Evolutionary conservation across 2,888 invertebrate species (phyloP), one percentile per base, ranked within the genome.

Genomic region (Limnephilus auricula): DNA sequence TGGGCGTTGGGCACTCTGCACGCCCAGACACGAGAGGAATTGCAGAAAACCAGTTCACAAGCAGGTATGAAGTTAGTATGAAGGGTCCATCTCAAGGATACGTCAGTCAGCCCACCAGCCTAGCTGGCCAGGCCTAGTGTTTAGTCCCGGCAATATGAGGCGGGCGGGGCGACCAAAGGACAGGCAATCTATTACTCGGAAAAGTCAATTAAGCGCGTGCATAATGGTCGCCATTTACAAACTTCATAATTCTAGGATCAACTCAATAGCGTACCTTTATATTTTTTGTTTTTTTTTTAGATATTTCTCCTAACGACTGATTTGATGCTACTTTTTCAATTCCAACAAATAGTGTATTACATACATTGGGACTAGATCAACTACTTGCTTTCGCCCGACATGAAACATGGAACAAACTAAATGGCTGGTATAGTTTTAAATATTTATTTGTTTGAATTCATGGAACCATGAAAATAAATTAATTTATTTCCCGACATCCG

Each of bases 11-110:
- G 65, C 65, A 65, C 65, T 25, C 25, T 65, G 65, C 65, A 18
- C 65, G 65, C 25, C 65, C 65, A n/a, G 65, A 65, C n/a, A n/a
- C 6, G 25, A 65, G 25, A n/a, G 65, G 25, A 65, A 65, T 65
- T 9, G 65, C 65, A 65, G 65, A 65, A 65, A 65, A 65, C 65
- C 65, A 65, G 65, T 65, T 65, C 65, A 65, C 9, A 65, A n/a
- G 65, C 65, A 32, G 80, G 80, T 80, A 32, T 31, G 80, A 80
- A 80, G 80, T 79, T 79, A 79, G 31, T 80, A 80, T 80, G 80
- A 31, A 80, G 30, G 80, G 80, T 80, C 32, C 32, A 32, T 31
- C 80, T 31, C 80, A 32, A 80, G 80, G 80, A 65, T 80, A 80
- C 80, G 30, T 80, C 32, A 80, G 30, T 13, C 30, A 65, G 10